Conservation (phyloP, 2,888 invertebrate species). For the Drosophila percnosoma region DNA sequence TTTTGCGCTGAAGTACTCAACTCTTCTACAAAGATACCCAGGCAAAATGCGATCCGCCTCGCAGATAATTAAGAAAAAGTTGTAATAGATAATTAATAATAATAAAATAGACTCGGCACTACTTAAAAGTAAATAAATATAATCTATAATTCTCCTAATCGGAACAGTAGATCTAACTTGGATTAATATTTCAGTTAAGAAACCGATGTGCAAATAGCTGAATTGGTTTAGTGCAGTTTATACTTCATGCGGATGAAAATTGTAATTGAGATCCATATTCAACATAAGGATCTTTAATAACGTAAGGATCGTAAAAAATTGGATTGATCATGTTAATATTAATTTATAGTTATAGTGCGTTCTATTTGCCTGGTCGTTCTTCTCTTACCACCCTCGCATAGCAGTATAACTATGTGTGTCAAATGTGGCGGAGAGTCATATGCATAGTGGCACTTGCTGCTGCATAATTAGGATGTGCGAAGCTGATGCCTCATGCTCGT, state of each 20-base stretch:
- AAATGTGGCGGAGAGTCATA: slow-evolving; percentile 9
- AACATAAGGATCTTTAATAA: too few relatives aligned
- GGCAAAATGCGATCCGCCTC: too few relatives aligned
- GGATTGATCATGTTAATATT: background rate
- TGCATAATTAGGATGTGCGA: slow-evolving; percentile 43
- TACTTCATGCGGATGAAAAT: background rate
- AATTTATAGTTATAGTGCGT: background rate
- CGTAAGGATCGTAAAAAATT: too few relatives aligned
- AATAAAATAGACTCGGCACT: too few relatives aligned
- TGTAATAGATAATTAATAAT: too few relatives aligned
- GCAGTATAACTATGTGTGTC: background rate
- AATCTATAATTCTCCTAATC: too few relatives aligned
- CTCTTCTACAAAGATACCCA: too few relatives aligned
- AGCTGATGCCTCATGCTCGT: slow-evolving; percentile 28
- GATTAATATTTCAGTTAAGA: too few relatives aligned
- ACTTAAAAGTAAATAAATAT: too few relatives aligned
- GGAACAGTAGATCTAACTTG: too few relatives aligned
- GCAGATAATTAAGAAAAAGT: too few relatives aligned
- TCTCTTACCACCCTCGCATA: slow-evolving; percentile 18
- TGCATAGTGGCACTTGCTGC: slow-evolving; percentile 31
- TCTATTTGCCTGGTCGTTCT: background rate
- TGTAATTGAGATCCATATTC: background rate
- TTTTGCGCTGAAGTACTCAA: background rate
- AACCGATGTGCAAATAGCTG: background rate
- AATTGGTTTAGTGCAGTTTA: background rate